Evolutionary conservation across 1,140 invertebrate species (phyloP).

Genomic region (Drosophila cardini): DNA sequence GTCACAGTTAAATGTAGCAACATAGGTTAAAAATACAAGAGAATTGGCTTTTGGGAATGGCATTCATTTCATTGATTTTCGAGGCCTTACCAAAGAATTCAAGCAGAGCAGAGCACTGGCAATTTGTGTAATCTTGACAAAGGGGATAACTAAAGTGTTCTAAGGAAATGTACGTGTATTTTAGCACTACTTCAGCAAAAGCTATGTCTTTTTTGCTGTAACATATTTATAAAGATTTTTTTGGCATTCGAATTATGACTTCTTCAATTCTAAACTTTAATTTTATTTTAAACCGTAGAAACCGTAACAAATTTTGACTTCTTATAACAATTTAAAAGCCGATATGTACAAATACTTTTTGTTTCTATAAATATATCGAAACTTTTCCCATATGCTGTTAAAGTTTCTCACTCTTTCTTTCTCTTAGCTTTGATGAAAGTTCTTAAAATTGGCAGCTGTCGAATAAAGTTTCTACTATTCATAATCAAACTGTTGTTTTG

Average conservation of each 20-base stretch:
- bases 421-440: background rate
- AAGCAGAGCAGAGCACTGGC: background rate
- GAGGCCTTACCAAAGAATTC: constrained; percentile 33
- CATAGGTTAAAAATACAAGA: background rate
- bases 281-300: too few species aligned
- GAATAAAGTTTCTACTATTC: constrained; percentile 4
- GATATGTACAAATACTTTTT: too few species aligned
- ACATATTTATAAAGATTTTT: too few species aligned
- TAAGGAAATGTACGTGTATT: background rate
- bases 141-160: background rate
- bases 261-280: too few species aligned
- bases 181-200: too few species aligned
- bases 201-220: too few species aligned
- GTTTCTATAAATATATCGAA: too few species aligned
- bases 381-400: background rate
- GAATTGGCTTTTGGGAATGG: constrained; percentile 11
- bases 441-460: constrained; percentile 19
- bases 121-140: background rate
- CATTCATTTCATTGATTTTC: constrained; percentile 48
- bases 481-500: constrained; percentile 12
- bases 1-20: constrained; percentile 57
- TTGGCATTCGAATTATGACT: too few species aligned
- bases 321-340: too few species aligned
- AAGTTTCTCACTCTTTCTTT: background rate
- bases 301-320: too few species aligned